Percentiles rank a stretch among this genome's conserved stretches.
Evolutionary conservation across 2,888 invertebrate genomes (phyloP).

Genomic region (Epirrhoe tristata): DNA sequence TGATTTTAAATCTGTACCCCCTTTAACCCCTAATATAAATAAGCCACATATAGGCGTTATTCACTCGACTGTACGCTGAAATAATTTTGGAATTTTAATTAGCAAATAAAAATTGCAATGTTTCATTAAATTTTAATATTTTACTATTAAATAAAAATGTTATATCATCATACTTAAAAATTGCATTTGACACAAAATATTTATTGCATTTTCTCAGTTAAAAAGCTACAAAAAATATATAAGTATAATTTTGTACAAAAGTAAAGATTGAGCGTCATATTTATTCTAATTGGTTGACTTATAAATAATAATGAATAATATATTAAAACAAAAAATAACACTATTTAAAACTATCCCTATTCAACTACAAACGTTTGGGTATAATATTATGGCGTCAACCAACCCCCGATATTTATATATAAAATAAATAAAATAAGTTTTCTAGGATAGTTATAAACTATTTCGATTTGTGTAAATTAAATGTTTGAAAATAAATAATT

Average conservation of each 20-base stretch:
- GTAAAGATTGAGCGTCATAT: conserved; percentile 3
- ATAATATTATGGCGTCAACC: conserved; percentile 12
- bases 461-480: conserved; percentile 39
- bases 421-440: conserved; percentile 46
- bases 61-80: conserved; percentile 7
- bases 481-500: conserved; percentile 35
- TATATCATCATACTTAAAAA: neutral
- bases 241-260: conserved; percentile 18
- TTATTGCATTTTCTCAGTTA: neutral
- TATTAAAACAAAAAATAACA: neutral
- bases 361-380: neutral
- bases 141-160: neutral
- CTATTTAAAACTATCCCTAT: neutral
- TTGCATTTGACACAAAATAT: neutral
- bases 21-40: neutral
- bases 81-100: conserved; percentile 9
- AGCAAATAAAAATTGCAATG: conserved; percentile 1
- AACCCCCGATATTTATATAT: conserved; percentile 15
- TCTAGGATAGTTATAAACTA: conserved; percentile 63
- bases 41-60: neutral
- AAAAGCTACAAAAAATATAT: neutral
- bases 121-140: neutral
- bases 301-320: too few species aligned
- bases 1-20: neutral
- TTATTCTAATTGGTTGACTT: conserved; percentile 13